Base-by-base conservation (phyloP, 2,888 invertebrate species). In the Oconnorella tubifera region DNA sequence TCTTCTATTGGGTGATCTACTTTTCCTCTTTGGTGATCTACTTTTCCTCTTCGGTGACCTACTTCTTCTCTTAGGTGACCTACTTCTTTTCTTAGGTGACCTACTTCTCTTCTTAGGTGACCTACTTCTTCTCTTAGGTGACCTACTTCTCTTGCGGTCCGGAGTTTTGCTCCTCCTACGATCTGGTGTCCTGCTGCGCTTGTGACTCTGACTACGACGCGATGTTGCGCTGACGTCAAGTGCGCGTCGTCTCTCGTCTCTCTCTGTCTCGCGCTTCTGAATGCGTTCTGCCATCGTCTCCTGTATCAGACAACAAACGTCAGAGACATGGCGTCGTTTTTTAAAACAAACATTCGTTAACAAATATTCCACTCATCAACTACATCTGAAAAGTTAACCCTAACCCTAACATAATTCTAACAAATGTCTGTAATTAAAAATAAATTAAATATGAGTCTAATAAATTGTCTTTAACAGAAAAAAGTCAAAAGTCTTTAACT, bases 221-320 rank as follows among this genome's bases (percentile, higher is more conserved):
- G 56, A 29, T 25, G 33, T 25, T 2, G n/a, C 23, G 6, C 51
- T 58, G 3, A 60, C 55, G 33, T 88, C 79, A 33, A 79, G 70
- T 56, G 75, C 87, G 33, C 76, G 70, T 29, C 79, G 68, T 66
- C 75, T 73, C 63, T 79, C 78, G 33, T 82, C 81, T 63, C 80
- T 69, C 53, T 82, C 82, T 56, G 75, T 74, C 57, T 80, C 81
- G 48, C 78, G 67, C 64, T 77, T 76, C 59, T 69, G 66, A 50
- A 76, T 70, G 58, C 80, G 69, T n/a, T 77, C 79, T 40, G 77
- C 76, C n/a, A 79, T 77, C 66, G 74, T 74, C 68, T 74, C 72
- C 80, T 80, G 66, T 10, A n/a, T n/a, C n/a, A n/a, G n/a, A n/a
- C n/a, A n/a, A n/a, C n/a, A n/a, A n/a, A n/a, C 61, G 65, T 59